Conservation (phyloP, 2,797 vertebrate genomes). For the Eidolon dupreanum region DNA sequence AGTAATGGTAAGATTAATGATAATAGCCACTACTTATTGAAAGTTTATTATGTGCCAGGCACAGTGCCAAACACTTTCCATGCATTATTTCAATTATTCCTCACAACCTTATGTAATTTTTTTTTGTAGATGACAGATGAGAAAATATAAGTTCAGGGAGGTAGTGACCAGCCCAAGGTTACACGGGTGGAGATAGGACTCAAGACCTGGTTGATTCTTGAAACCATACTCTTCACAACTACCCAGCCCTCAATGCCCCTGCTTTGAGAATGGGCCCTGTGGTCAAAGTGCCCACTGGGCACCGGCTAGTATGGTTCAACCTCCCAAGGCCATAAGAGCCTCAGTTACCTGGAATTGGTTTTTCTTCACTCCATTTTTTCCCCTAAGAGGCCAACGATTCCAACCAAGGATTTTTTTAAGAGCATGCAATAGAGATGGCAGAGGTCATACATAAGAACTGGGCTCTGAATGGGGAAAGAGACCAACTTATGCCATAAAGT, state of each 20-base stretch:
- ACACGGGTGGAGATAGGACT: not conserved
- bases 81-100: constrained; percentile 33
- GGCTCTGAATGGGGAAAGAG: not conserved
- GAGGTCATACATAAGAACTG: not conserved
- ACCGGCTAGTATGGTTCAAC: not conserved
- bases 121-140: constrained; percentile 12
- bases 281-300: not conserved
- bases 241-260: not conserved
- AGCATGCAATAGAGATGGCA: not conserved
- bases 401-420: constrained; percentile 42
- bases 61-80: constrained; percentile 25
- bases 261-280: not conserved
- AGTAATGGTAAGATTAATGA: not conserved
- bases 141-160: constrained; percentile 32
- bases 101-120: not conserved
- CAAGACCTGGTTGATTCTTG: not conserved
- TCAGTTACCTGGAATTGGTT: constrained; percentile 9
- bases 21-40: not conserved
- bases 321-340: not conserved
- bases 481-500: constrained; percentile 20
- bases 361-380: not conserved
- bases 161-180: not conserved
- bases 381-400: not conserved
- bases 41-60: constrained; percentile 22
- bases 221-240: not conserved